A percentile compares a stretch with the other conserved stretches of the same genome.
Evolutionary conservation across 2,797 vertebrate genomes (phyloP).

Genomic region (Myripristis jacobus): DNA sequence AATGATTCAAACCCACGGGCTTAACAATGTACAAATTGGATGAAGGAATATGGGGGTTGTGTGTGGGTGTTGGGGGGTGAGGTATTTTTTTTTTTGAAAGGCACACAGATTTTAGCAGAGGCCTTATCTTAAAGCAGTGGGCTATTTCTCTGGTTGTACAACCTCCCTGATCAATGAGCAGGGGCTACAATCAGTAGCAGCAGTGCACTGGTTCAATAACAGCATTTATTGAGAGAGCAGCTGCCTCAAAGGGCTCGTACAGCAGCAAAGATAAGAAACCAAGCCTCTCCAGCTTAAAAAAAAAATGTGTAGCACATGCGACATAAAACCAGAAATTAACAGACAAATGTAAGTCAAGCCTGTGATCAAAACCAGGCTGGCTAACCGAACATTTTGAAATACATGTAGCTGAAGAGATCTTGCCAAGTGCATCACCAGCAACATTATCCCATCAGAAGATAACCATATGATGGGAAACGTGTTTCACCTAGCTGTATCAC

Average conservation of each 20-base stretch:
- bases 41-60: slow-evolving; percentile 29
- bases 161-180: neutral
- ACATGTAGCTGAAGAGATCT: too few relatives aligned
- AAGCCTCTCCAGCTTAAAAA: neutral
- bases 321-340: neutral
- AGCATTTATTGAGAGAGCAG: slow-evolving; percentile 8
- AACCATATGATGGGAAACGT: neutral
- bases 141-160: neutral
- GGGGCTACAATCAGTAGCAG: slow-evolving; percentile 12
- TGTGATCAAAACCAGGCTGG: neutral
- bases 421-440: neutral
- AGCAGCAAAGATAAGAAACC: neutral
- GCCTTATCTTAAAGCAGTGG: neutral
- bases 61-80: slow-evolving; percentile 7
- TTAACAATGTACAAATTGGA: neutral
- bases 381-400: neutral
- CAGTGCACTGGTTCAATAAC: neutral
- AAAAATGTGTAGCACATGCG: slow-evolving; percentile 7
- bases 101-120: slow-evolving; percentile 15
- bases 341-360: neutral
- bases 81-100: neutral
- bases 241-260: slow-evolving; percentile 28
- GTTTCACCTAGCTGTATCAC: neutral
- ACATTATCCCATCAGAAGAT: neutral
- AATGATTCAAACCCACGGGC: neutral